A percentile compares a stretch with the other conserved stretches of the same genome.
Conservation (phyloP, 2,797 vertebrate species). For the Silurus lanzhouensis region DNA sequence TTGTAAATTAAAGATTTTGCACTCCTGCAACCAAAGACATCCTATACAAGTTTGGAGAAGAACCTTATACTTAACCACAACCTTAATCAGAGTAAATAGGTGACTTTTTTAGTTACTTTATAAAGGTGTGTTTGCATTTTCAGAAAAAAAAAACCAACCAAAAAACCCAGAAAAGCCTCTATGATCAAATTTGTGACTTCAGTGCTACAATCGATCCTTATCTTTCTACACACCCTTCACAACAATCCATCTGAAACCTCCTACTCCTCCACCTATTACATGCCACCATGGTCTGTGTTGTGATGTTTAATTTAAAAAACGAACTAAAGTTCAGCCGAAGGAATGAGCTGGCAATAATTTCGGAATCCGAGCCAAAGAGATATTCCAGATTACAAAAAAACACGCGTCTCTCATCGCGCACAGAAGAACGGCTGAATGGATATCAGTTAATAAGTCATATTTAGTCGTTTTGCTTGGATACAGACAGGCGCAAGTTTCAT, state of each 20-base stretch:
- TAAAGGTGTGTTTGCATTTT: too few relatives aligned
- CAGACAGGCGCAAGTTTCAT: constrained; percentile 69
- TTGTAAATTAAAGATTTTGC: too few relatives aligned
- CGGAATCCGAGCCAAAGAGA: constrained; percentile 63
- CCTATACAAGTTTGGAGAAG: too few relatives aligned
- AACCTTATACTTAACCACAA: too few relatives aligned
- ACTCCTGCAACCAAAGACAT: too few relatives aligned
- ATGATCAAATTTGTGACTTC: background rate
- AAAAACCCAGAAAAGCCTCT: background rate
- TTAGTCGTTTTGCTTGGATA: constrained; percentile 75
- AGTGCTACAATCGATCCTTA: background rate
- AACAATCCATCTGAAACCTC: background rate
- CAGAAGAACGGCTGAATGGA: constrained; percentile 69
- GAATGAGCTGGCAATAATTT: constrained; percentile 58
- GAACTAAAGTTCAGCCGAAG: background rate
- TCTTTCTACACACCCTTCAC: too few relatives aligned
- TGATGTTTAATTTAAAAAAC: constrained; percentile 24
- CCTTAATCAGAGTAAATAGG: too few relatives aligned
- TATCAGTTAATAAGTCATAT: constrained; percentile 79
- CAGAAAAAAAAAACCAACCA: too few relatives aligned
- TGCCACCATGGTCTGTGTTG: constrained; percentile 17
- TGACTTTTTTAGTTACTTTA: too few relatives aligned
- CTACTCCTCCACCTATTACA: background rate
- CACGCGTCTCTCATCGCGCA: constrained; percentile 62
- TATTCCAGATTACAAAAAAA: constrained; percentile 55